phyloP scores from a whole-genome alignment of 2,113 vertebrate species.

The Actenoides hombroni region DNA sequence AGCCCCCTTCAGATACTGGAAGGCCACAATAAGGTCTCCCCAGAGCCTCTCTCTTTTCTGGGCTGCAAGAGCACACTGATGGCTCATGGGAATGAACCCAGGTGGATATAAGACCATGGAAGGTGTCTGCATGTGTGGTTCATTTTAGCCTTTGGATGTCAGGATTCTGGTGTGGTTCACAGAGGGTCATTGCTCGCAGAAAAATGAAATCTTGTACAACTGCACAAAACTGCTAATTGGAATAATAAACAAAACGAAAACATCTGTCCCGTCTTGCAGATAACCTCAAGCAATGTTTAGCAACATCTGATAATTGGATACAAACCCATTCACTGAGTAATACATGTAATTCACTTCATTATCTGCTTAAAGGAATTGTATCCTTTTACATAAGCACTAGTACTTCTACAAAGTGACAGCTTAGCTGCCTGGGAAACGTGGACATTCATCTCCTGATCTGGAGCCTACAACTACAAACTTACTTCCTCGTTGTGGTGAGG shows the following conservation, averaged over 20 bases:
- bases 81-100: not conserved
- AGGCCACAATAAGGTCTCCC: too few species aligned
- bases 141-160: not conserved
- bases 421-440: not conserved
- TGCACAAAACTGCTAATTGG: not conserved
- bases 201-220: constrained; percentile 22
- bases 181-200: not conserved
- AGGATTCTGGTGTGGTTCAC: not conserved
- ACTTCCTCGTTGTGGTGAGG: not conserved
- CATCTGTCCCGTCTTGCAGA: constrained; percentile 18
- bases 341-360: constrained; percentile 23
- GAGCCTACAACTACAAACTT: not conserved
- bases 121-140: not conserved
- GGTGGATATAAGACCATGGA: not conserved
- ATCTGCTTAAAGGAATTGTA: constrained; percentile 8
- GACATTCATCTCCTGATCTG: not conserved
- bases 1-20: too few species aligned
- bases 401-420: not conserved
- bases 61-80: too few species aligned
- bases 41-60: too few species aligned
- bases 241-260: constrained; percentile 44
- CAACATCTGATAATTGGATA: constrained; percentile 8
- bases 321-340: constrained; percentile 22
- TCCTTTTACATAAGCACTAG: not conserved
- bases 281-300: constrained; percentile 3